Conservation (phyloP, 1,140 invertebrate species). For the Galleria mellonella region DNA sequence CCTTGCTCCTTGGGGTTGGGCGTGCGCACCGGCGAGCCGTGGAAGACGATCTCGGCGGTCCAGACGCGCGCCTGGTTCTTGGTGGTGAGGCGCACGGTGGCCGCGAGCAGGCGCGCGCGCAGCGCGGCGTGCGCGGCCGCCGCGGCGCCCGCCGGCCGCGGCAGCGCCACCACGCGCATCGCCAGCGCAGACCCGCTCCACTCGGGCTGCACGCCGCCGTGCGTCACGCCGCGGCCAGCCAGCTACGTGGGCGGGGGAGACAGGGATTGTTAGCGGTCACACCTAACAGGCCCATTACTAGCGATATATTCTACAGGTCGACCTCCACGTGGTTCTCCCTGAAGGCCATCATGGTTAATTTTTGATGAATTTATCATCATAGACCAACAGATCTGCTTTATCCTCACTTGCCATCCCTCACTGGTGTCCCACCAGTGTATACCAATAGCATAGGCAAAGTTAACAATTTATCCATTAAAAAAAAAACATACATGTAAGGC, state of each 20-base stretch:
- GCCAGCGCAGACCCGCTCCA: conserved; percentile 90
- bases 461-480: no score
- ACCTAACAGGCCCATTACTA: no score
- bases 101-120: conserved; percentile 86
- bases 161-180: conserved; percentile 87
- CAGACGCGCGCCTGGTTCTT: conserved; percentile 80
- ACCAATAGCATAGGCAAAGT: no score
- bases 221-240: conserved; percentile 86
- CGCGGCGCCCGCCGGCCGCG: conserved; percentile 74
- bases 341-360: no score
- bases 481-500: no score
- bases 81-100: conserved; percentile 88
- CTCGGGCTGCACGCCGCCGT: conserved; percentile 94
- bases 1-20: conserved; percentile 90
- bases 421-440: no score
- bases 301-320: no score
- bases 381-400: no score
- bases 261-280: neutral
- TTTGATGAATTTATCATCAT: no score
- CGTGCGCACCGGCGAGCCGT: conserved; percentile 86
- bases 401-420: no score
- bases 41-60: conserved; percentile 94
- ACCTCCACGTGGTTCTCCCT: no score
- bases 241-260: conserved; percentile 68
- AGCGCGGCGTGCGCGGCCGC: conserved; percentile 70